Evolutionary conservation across 1,140 invertebrate species (phyloP).

Genomic region (Drusus annulatus): DNA sequence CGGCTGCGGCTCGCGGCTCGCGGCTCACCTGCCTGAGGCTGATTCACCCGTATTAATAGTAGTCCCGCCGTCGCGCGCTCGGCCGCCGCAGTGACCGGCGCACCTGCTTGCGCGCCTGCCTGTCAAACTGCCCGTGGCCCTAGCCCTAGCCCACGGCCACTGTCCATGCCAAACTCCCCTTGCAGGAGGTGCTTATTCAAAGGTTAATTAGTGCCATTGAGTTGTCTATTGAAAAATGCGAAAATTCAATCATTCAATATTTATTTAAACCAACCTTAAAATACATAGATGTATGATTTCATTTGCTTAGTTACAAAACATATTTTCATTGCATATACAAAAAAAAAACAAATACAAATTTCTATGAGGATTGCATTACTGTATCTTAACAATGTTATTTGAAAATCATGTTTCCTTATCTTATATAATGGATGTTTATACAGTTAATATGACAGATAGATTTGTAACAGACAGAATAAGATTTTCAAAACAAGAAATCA

Average conservation of each 20-base stretch:
- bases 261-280: conserved; percentile 53
- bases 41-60: no score
- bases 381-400: conserved; percentile 28
- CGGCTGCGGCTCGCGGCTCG: background rate
- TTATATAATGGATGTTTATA: conserved; percentile 24
- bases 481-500: conserved; percentile 19
- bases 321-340: conserved; percentile 45
- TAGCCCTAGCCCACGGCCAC: background rate
- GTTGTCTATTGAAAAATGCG: conserved; percentile 55
- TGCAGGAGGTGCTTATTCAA: conserved; percentile 20
- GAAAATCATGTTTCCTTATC: background rate
- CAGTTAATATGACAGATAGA: conserved; percentile 23
- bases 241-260: conserved; percentile 54
- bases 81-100: background rate
- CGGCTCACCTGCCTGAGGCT: background rate
- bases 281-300: conserved; percentile 45
- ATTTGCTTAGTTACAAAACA: conserved; percentile 45
- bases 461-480: conserved; percentile 11
- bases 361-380: conserved; percentile 26
- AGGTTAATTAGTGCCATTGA: conserved; percentile 38
- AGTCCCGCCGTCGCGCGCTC: background rate
- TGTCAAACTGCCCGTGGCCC: background rate
- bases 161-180: background rate
- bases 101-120: conserved; percentile 22
- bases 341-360: conserved; percentile 42